Evolutionary conservation across 2,113 vertebrate species (phyloP), one percentile per base, ranked within the genome.

Genomic region (Pristiophorus japonicus): DNA sequence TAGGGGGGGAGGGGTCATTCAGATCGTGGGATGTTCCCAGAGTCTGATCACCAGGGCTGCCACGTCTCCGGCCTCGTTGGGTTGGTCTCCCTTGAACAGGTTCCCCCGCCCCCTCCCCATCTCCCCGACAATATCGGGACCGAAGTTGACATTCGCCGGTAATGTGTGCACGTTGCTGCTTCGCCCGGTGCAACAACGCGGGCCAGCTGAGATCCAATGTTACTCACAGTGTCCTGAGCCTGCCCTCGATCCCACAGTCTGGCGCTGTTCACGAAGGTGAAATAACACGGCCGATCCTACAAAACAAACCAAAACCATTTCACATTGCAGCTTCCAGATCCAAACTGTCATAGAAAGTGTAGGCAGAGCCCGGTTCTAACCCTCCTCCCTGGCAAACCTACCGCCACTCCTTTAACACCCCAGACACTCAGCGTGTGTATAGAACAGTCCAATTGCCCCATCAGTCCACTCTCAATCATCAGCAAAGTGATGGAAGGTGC

Each of bases 191-290:
- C 47, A 12, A 22, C 84, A 11, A 20, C 30, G 45, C 10, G 27
- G 47, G 45, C 8, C 0, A 1, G 16, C 22, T 81, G 27, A 59
- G 51, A 59, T 62, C 12, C 12, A 22, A 1, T n/a, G 22, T 0
- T 63, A 96, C 93, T 96, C 95, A 96, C 96, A 12, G 30, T 38
- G 18, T 96, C 62, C 78, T 63, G 96, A 66, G 95, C 96, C 59
- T 96, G 0, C 2, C 96, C 97, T 97, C 97, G 96, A 22, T 97
- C 97, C 97, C 96, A 96, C 73, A 98, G 93, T 59, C 97, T 96
- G 3, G 97, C 96, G 94, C 96, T 96, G 27, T 94, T 98, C 96
- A 97, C 97, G 95, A 96, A 97, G 65, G 97, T 96, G 95, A 97
- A 96, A 45, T 97, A 98, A 95, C 59, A 95, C 88, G 96, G 63